These are phyloP conservation scores for Cheilosia variabilis DNA, from an alignment of 2,888 invertebrate genomes.

Conservation along the genomic window DNA sequence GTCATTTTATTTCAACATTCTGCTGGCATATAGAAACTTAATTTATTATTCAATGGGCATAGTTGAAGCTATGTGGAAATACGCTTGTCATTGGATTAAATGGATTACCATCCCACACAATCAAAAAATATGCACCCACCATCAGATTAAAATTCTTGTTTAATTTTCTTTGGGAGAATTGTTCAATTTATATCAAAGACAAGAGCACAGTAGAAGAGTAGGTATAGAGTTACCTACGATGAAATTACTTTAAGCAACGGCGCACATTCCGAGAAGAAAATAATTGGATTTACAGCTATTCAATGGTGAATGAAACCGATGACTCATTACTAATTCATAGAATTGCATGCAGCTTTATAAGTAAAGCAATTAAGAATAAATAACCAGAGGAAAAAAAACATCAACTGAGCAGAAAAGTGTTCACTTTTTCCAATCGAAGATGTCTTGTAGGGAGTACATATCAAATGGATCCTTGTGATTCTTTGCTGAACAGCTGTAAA, in stretches of 20 bases:
- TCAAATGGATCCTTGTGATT: no score
- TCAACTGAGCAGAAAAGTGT: no score
- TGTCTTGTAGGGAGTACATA: no score
- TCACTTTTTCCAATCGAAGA: no score
- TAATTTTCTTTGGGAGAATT: neutral
- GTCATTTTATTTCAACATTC: conserved; percentile 18
- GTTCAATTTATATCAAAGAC: neutral
- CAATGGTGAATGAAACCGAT: neutral
- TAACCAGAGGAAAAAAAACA: no score
- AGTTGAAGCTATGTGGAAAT: neutral
- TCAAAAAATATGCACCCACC: neutral
- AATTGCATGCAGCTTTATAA: no score
- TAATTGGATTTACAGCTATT: neutral
- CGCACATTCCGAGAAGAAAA: neutral
- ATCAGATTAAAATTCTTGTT: neutral
- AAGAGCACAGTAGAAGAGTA: neutral
- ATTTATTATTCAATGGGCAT: conserved; percentile 24
- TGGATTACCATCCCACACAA: conserved; percentile 13
- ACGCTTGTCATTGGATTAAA: conserved; percentile 22
- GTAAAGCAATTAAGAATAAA: no score
- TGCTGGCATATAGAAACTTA: conserved; percentile 1
- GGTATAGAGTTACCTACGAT: no score
- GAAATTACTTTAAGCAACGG: no score
- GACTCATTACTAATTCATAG: neutral
- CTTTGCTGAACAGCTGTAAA: no score